Evolutionary conservation across 2,888 invertebrate genomes (phyloP).

Genomic region (Hermodice carunculata): DNA sequence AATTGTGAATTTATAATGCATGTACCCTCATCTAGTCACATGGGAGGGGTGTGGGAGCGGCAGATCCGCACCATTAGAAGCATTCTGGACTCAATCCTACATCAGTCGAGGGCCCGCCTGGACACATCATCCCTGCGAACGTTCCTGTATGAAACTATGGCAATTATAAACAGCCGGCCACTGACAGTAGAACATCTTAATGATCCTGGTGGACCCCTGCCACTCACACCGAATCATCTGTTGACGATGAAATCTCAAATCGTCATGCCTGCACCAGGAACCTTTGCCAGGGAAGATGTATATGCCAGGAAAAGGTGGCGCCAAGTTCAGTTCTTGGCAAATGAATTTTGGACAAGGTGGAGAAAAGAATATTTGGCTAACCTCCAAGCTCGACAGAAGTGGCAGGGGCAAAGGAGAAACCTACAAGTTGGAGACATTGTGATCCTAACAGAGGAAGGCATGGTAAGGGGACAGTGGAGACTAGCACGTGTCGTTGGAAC

Average conservation of each 20-base stretch:
- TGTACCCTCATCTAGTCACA: conserved; percentile 45
- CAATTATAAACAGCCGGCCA: conserved; percentile 37
- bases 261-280: conserved; percentile 9
- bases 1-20: conserved; percentile 32
- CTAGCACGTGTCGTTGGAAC: conserved; percentile 17
- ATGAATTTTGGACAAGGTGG: conserved; percentile 28
- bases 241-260: conserved; percentile 21
- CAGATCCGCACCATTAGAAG: conserved; percentile 42
- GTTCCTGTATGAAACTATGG: conserved; percentile 34
- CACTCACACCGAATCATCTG: conserved; percentile 25
- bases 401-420: conserved; percentile 3
- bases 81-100: conserved; percentile 32
- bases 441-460: conserved; percentile 6
- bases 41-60: conserved; percentile 49
- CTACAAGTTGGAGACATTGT: conserved; percentile 23
- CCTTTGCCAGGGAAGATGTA: conserved; percentile 11
- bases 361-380: conserved; percentile 13
- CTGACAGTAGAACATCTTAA: conserved; percentile 26
- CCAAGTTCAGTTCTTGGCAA: conserved; percentile 19
- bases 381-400: conserved; percentile 20
- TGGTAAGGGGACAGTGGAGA: no score
- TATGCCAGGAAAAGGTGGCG: conserved; percentile 13
- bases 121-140: conserved; percentile 36
- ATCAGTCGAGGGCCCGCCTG: conserved; percentile 10
- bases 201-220: conserved; percentile 17